Evolutionary conservation across 2,797 vertebrate genomes (phyloP).

Genomic region (Pristis pectinata): DNA sequence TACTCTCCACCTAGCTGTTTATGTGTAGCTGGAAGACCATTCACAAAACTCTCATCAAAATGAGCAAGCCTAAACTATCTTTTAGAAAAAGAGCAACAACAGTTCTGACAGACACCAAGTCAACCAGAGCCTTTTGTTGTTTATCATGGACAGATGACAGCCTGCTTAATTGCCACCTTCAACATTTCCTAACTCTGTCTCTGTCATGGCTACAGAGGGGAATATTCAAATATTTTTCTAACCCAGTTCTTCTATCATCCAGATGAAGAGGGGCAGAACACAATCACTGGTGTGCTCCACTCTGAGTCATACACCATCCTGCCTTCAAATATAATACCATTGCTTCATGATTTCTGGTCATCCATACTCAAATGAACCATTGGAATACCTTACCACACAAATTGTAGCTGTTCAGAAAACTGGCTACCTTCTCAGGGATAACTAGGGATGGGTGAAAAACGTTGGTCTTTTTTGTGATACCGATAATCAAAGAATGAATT

Average conservation of each 20-base stretch:
- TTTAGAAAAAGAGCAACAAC: too few species aligned
- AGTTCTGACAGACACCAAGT: too few species aligned
- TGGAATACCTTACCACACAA: not conserved
- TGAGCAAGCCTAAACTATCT: too few species aligned
- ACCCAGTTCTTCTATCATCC: not conserved
- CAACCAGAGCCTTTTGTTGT: too few species aligned
- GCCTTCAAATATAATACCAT: not conserved
- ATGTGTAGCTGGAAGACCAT: not conserved
- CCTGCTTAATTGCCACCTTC: not conserved
- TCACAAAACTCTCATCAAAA: not conserved
- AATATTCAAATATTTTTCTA: not conserved
- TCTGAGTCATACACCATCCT: not conserved
- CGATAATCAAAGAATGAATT: not conserved
- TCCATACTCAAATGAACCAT: not conserved
- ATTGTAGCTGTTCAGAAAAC: not conserved
- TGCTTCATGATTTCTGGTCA: not conserved
- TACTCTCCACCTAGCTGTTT: not conserved
- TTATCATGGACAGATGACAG: not conserved
- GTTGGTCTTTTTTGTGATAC: not conserved
- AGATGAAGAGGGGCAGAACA: not conserved
- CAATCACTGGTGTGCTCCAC: not conserved
- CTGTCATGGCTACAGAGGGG: not conserved
- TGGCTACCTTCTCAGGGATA: not conserved
- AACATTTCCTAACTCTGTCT: not conserved
- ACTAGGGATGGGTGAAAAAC: not conserved